Conservation (phyloP, 35 echinoderm and acorn worm genomes). For the Diadema setosum region DNA sequence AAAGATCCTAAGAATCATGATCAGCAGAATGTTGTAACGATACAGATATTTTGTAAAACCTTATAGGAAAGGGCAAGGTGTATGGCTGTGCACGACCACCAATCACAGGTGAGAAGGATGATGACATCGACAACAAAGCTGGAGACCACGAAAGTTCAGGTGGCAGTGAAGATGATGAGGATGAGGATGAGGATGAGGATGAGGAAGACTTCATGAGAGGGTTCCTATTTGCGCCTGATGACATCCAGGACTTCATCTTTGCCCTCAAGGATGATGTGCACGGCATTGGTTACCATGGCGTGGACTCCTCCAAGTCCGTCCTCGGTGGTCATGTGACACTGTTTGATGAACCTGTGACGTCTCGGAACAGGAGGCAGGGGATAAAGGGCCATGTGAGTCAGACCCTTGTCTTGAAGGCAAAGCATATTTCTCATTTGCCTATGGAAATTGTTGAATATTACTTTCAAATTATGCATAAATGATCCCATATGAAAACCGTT, state of each 20-base stretch:
- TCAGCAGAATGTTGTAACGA: too few species aligned
- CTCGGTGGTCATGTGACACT: constrained; percentile 71
- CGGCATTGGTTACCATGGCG: constrained; percentile 87
- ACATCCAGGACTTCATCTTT: constrained; percentile 74
- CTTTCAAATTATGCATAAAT: too few species aligned
- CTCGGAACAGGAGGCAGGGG: constrained; percentile 48
- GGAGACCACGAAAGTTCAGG: not conserved
- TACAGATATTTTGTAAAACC: too few species aligned
- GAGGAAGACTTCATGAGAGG: constrained; percentile 17
- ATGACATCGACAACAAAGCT: not conserved
- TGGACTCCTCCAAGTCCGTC: constrained; percentile 52
- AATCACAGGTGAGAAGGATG: not conserved
- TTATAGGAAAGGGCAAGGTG: not conserved
- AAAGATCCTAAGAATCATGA: too few species aligned
- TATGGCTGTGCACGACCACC: constrained; percentile 50
- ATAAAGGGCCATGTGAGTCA: constrained; percentile 58
- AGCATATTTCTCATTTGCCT: too few species aligned
- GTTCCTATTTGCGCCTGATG: constrained; percentile 88
- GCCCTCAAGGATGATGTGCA: constrained; percentile 75
- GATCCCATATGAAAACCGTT: too few species aligned
- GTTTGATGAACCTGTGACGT: constrained; percentile 43
- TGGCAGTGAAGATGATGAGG: not conserved
- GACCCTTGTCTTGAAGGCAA: too few species aligned
- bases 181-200: not conserved
- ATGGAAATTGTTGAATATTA: too few species aligned